phyloP scores from a whole-genome alignment of 2,797 vertebrate genomes.

The Adelosebastes latens region DNA sequence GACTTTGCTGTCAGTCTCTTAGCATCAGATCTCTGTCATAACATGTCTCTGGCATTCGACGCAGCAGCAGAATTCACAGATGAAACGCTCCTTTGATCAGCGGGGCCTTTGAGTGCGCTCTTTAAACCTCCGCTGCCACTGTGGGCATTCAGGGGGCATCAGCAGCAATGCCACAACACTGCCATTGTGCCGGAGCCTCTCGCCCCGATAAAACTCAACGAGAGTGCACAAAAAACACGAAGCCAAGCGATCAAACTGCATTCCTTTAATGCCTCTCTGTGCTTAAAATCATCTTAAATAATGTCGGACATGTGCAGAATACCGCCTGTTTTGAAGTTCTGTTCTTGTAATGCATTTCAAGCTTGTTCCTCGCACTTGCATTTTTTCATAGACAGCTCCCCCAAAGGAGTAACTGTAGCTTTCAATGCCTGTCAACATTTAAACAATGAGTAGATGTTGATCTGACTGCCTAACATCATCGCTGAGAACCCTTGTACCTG shows the following conservation, averaged over 20 bases:
- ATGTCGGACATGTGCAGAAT: conserved; percentile 38
- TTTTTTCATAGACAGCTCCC: conserved; percentile 48
- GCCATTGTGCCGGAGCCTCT: conserved; percentile 54
- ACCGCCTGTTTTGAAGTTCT: conserved; percentile 16
- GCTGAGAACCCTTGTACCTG: neutral
- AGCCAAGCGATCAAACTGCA: conserved; percentile 46
- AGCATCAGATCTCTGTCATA: conserved; percentile 69
- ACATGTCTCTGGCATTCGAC: conserved; percentile 60
- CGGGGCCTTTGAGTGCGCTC: conserved; percentile 72
- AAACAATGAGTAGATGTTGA: conserved; percentile 27
- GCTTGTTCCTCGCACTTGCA: conserved; percentile 29
- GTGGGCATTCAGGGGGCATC: conserved; percentile 72
- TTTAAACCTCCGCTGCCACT: conserved; percentile 68
- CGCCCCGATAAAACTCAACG: conserved; percentile 24
- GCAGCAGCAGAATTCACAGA: conserved; percentile 72
- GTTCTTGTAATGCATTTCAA: conserved; percentile 37
- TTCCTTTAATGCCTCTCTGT: conserved; percentile 27
- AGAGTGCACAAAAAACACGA: conserved; percentile 11
- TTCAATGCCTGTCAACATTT: conserved; percentile 46
- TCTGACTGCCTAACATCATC: conserved; percentile 9
- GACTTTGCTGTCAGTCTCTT: conserved; percentile 64
- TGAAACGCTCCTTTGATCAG: conserved; percentile 79
- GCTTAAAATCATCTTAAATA: conserved; percentile 58
- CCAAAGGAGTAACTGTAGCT: conserved; percentile 38
- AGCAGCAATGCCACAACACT: conserved; percentile 61